Conservation (phyloP, 2,888 invertebrate species). For the Panopea generosa region DNA sequence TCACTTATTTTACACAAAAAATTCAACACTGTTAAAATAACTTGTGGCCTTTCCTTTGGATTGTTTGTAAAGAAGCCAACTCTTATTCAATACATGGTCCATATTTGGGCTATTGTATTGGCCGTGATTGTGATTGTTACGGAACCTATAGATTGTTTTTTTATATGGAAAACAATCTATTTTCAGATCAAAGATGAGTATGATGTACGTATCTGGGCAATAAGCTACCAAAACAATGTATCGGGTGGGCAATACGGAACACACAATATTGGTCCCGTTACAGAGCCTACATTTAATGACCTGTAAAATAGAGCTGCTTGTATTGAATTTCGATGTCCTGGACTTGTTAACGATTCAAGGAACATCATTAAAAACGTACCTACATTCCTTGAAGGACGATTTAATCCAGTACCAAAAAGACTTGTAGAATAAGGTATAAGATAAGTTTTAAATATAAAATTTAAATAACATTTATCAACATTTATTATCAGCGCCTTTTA, state of each 20-base stretch:
- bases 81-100: too few relatives aligned
- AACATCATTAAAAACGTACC: neutral
- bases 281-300: conserved; percentile 7
- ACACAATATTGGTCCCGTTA: conserved; percentile 3
- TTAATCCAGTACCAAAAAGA: conserved; percentile 11
- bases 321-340: conserved; percentile 25
- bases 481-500: too few relatives aligned
- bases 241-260: conserved; percentile 13
- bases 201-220: conserved; percentile 15
- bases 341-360: conserved; percentile 18
- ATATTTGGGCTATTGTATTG: too few relatives aligned
- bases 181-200: conserved; percentile 12
- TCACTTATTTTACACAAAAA: too few relatives aligned
- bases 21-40: too few relatives aligned
- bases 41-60: too few relatives aligned
- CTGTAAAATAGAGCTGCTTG: conserved; percentile 9
- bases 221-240: neutral
- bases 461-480: too few relatives aligned
- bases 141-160: too few relatives aligned
- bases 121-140: too few relatives aligned
- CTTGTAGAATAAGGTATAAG: conserved; percentile 19
- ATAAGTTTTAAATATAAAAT: too few relatives aligned
- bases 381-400: conserved; percentile 8
- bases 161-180: too few relatives aligned
- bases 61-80: too few relatives aligned